Percentiles rank a stretch among this genome's conserved stretches.
phyloP scores from a whole-genome alignment of 2,888 invertebrate genomes.

The Aradus depressus region DNA sequence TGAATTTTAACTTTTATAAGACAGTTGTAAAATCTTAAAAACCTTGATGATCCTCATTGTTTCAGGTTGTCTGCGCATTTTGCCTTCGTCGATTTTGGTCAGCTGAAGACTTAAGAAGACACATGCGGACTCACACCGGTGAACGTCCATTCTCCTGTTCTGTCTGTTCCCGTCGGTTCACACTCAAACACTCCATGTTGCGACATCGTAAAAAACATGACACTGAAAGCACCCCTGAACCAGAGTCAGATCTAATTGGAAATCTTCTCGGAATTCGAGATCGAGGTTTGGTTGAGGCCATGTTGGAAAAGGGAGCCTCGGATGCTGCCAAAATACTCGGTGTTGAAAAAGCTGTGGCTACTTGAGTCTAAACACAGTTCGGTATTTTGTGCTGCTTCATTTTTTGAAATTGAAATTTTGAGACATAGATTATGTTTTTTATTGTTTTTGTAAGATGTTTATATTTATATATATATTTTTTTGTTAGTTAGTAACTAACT shows the following conservation, averaged over 20 bases:
- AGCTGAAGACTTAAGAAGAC: constrained; percentile 80
- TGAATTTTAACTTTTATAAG: too few species aligned
- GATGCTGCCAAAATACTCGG: constrained; percentile 79
- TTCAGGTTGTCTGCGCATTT: constrained; percentile 73
- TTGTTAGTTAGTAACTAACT: too few species aligned
- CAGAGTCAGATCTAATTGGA: constrained; percentile 39
- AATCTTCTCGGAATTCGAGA: constrained; percentile 81
- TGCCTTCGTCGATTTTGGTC: constrained; percentile 92
- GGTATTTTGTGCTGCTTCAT: too few species aligned
- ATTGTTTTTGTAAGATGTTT: too few species aligned
- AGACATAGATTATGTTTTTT: too few species aligned
- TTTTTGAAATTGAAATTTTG: too few species aligned
- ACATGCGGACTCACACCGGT: constrained; percentile 89
- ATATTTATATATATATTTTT: too few species aligned
- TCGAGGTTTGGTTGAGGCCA: constrained; percentile 71
- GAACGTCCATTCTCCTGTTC: constrained; percentile 87
- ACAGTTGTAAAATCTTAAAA: not conserved
- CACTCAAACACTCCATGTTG: constrained; percentile 88
- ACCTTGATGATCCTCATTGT: constrained; percentile 8
- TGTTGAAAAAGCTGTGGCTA: constrained; percentile 47
- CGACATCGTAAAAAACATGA: constrained; percentile 84
- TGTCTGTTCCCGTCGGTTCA: constrained; percentile 76
- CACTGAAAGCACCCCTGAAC: constrained; percentile 32
- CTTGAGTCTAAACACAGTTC: too few species aligned
- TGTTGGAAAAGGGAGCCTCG: constrained; percentile 61